Evolutionary conservation across 2,797 vertebrate species (phyloP).

Genomic region (Ambastaia sidthimunki): DNA sequence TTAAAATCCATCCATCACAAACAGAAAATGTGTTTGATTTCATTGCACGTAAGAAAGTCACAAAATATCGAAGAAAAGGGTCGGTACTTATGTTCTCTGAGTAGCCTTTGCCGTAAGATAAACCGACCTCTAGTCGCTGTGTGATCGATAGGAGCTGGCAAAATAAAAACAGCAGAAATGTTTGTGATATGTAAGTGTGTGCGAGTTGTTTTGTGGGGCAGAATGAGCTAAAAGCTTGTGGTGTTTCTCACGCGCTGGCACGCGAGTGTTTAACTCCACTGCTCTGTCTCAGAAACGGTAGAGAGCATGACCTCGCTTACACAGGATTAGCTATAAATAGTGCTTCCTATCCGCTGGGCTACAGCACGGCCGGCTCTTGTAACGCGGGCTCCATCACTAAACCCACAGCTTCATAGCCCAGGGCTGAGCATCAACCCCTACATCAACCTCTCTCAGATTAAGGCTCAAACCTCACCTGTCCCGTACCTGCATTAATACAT

Average conservation of each 20-base stretch:
- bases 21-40: no score
- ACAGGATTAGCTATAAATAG: conserved; percentile 85
- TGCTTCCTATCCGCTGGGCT: conserved; percentile 72
- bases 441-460: neutral
- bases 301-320: conserved; percentile 80
- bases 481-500: neutral
- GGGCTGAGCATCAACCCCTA: conserved; percentile 18
- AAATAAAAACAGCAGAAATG: no score
- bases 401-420: conserved; percentile 13
- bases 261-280: conserved; percentile 62
- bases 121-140: neutral
- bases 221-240: conserved; percentile 10
- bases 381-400: conserved; percentile 22
- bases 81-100: no score
- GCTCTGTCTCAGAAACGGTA: conserved; percentile 70
- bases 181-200: neutral
- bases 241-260: conserved; percentile 44
- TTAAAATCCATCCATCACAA: no score
- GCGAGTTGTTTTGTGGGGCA: neutral
- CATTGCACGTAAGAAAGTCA: no score
- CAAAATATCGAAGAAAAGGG: no score
- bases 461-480: neutral
- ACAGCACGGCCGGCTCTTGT: conserved; percentile 60
- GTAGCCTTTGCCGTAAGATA: no score
- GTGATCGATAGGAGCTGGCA: neutral